Evolutionary conservation across 1,140 invertebrate species (phyloP), one percentile per base, ranked within the genome.

Genomic region (Lasaia peninsularis): DNA sequence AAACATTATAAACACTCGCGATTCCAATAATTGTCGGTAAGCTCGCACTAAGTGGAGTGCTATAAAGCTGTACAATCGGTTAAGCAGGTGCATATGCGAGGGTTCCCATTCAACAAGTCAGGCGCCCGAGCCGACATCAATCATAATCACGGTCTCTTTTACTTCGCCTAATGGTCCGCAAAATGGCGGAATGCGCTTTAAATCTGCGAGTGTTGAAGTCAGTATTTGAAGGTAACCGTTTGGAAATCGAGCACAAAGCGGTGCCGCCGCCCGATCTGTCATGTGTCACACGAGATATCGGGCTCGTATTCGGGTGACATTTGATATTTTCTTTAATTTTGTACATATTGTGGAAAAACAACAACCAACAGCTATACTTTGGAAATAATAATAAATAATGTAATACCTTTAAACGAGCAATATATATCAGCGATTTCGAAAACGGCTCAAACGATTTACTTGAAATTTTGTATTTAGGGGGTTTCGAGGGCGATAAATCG

Each of bases 121-220:
- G 71, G 66, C 37, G 63, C 63, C 71, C 63, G 62, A 52, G 58
- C 63, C 62, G 59, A 64, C 74, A 88, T 88, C 82, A 83, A 86
- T 88, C 85, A 88, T 83, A 88, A 83, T 86, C 79, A 82, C 70
- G 51, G 77, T 65, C 80, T 80, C 80, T 86, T 88, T 88, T 82
- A 86, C 80, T 71, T 80, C 79, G 72, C 70, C 78, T 88, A 88
- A 88, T 88, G 85, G 82, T 62, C 75, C 85, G 79, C 82, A 72
- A 86, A 88, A 88, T 85, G 79, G 73, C 63, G 78, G 75, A 72
- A 79, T 79, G 76, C 75, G 82, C 84, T 85, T 84, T 83, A 88
- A 86, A 83, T 78, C 78, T 75, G 76, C 75, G 71, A 80, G 68
- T 70, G 71, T 67, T 76, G 54, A 70, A 69, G 64, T 62, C 60